These are phyloP conservation scores for Narcine bancroftii DNA, from an alignment of 2,113 vertebrate species.

Conservation along the genomic window DNA sequence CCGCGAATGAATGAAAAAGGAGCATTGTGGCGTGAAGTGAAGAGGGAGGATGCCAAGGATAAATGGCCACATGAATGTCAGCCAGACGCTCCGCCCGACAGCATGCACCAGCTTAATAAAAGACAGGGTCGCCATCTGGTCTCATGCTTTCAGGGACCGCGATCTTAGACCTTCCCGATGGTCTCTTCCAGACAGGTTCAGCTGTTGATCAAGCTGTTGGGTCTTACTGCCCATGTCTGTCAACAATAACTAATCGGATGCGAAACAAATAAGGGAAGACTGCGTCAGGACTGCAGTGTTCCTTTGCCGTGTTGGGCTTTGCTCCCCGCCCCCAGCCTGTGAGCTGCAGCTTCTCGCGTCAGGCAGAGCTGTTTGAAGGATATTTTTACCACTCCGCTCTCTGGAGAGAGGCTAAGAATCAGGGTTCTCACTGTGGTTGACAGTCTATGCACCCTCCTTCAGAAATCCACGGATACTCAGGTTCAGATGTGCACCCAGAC, in stretches of 20 bases:
- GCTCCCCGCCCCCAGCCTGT: not conserved
- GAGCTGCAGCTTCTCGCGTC: not conserved
- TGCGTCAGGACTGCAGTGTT: conserved; percentile 21
- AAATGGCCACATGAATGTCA: not conserved
- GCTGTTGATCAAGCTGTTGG: not conserved
- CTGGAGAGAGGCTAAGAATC: not conserved
- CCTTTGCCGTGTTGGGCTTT: not conserved
- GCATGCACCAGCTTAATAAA: not conserved
- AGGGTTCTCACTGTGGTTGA: not conserved
- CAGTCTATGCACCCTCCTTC: not conserved
- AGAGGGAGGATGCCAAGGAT: not conserved
- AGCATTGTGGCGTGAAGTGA: not conserved
- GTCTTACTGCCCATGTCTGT: not conserved
- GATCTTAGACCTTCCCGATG: not conserved
- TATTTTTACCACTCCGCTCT: not conserved
- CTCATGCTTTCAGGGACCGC: not conserved
- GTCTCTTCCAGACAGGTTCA: not conserved
- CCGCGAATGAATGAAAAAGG: no score
- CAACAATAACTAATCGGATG: not conserved
- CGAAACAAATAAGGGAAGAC: conserved; percentile 1
- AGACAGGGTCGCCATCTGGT: not conserved
- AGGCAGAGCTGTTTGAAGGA: not conserved
- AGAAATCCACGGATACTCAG: not conserved
- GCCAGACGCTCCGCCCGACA: not conserved
- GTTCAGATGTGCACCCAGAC: not conserved